These are phyloP conservation scores for Spicauda simplicius DNA, from an alignment of 2,888 invertebrate genomes.

Conservation along the genomic window DNA sequence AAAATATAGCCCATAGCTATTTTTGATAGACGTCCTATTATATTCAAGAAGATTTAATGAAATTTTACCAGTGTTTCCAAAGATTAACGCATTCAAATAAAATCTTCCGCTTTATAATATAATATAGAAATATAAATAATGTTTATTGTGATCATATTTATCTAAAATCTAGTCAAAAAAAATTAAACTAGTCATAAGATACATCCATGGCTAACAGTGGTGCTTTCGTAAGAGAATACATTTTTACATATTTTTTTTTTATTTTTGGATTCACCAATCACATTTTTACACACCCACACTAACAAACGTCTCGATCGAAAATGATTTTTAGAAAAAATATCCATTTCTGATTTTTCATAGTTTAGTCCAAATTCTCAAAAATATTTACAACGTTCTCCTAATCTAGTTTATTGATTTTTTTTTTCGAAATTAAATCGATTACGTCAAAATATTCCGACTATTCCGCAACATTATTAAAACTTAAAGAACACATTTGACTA, in stretches of 20 bases:
- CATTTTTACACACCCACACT: conserved; percentile 48
- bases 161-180: conserved; percentile 16
- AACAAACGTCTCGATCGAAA: conserved; percentile 54
- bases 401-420: conserved; percentile 49
- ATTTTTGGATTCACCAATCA: conserved; percentile 39
- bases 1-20: too few relatives aligned
- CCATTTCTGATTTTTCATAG: conserved; percentile 47
- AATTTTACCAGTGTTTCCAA: too few relatives aligned
- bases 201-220: conserved; percentile 52
- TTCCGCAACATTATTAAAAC: conserved; percentile 38
- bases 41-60: too few relatives aligned
- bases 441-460: conserved; percentile 43
- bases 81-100: too few relatives aligned
- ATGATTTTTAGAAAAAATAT: conserved; percentile 58
- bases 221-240: conserved; percentile 56
- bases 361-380: conserved; percentile 47
- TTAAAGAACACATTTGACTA: conserved; percentile 64
- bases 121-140: too few relatives aligned
- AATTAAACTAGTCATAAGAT: conserved; percentile 27
- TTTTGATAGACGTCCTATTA: too few relatives aligned
- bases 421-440: conserved; percentile 30
- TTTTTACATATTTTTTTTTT: conserved; percentile 51
- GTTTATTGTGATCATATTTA: conserved; percentile 33
- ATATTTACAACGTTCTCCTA: conserved; percentile 60
- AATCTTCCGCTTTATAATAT: too few relatives aligned